A percentile compares a stretch with the other conserved stretches of the same genome.
These are phyloP conservation scores for Lophius piscatorius DNA, from an alignment of 2,113 vertebrate species.

Conservation along the genomic window DNA sequence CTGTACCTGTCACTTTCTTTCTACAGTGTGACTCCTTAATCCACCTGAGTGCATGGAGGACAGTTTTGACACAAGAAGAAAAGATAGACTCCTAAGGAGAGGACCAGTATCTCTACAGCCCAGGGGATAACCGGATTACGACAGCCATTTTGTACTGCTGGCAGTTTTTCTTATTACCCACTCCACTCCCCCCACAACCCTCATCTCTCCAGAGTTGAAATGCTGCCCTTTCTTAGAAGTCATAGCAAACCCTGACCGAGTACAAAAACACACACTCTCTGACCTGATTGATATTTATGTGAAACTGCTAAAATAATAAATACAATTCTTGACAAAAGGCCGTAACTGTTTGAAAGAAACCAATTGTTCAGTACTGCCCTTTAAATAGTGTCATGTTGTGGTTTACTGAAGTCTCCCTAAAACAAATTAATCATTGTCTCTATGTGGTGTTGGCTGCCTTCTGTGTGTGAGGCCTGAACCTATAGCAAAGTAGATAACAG, in stretches of 20 bases:
- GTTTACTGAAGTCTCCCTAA: slow-evolving; percentile 6
- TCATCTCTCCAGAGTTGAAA: slow-evolving; percentile 61
- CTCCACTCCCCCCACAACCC: slow-evolving; percentile 6
- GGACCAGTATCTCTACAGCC: slow-evolving; percentile 73
- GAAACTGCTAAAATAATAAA: slow-evolving; percentile 29
- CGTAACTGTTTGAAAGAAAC: neutral
- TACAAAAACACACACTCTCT: slow-evolving; percentile 27
- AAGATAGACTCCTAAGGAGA: slow-evolving; percentile 74
- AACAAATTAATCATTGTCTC: slow-evolving; percentile 64
- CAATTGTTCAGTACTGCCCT: slow-evolving; percentile 6
- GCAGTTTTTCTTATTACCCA: slow-evolving; percentile 73
- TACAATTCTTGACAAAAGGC: neutral
- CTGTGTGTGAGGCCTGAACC: slow-evolving; percentile 51
- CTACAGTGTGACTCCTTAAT: slow-evolving; percentile 70
- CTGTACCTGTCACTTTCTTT: slow-evolving; percentile 73
- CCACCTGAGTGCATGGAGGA: slow-evolving; percentile 80
- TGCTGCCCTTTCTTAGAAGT: slow-evolving; percentile 66
- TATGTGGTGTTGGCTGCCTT: slow-evolving; percentile 51
- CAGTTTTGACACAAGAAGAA: slow-evolving; percentile 80
- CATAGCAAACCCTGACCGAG: slow-evolving; percentile 52
- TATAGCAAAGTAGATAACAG: slow-evolving; percentile 61
- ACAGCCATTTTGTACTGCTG: slow-evolving; percentile 72
- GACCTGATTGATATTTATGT: too few species aligned
- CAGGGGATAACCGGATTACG: slow-evolving; percentile 77
- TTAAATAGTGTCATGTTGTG: slow-evolving; percentile 6